These are phyloP conservation scores for Montipora capricornis DNA, from an alignment of 64 coral and sea anemone genomes.

Conservation along the genomic window DNA sequence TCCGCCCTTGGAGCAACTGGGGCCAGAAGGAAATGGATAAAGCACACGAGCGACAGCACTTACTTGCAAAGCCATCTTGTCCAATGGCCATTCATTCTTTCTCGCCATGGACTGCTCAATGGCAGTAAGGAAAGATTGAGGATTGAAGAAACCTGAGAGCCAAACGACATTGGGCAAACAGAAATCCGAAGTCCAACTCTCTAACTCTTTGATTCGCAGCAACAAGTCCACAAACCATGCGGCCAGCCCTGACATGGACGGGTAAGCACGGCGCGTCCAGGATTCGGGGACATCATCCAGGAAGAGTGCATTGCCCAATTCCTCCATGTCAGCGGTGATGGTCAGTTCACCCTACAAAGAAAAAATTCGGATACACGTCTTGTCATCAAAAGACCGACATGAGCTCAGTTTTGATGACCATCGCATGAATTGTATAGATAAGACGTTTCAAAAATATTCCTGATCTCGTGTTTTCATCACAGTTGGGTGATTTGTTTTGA, in stretches of 20 bases:
- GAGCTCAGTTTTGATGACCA: no score
- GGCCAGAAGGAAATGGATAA: background rate
- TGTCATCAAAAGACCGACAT: no score
- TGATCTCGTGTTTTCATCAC: no score
- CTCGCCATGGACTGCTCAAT: conserved; percentile 99
- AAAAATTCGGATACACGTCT: background rate
- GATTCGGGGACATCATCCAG: conserved; percentile 95
- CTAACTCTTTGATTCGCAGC: conserved; percentile 97
- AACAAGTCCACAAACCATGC: conserved; percentile 98
- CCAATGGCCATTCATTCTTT: conserved; percentile 99
- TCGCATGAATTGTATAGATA: no score
- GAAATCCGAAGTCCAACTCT: conserved; percentile 98
- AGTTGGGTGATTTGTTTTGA: no score
- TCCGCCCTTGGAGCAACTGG: no score
- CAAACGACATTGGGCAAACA: conserved; percentile 98
- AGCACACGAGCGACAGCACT: background rate
- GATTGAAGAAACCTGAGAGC: conserved; percentile 98
- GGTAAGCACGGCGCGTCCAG: conserved; percentile 98
- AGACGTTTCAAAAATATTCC: no score
- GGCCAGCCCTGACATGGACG: conserved; percentile 93
- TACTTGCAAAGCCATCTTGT: conserved; percentile 94
- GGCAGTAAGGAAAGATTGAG: conserved; percentile 98
- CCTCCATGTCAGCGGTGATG: conserved; percentile 99
- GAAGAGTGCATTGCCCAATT: conserved; percentile 90
- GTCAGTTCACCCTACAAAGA: conserved; percentile 91